Evolutionary conservation across 2,113 vertebrate genomes (phyloP).

Genomic region (Bos indicus): DNA sequence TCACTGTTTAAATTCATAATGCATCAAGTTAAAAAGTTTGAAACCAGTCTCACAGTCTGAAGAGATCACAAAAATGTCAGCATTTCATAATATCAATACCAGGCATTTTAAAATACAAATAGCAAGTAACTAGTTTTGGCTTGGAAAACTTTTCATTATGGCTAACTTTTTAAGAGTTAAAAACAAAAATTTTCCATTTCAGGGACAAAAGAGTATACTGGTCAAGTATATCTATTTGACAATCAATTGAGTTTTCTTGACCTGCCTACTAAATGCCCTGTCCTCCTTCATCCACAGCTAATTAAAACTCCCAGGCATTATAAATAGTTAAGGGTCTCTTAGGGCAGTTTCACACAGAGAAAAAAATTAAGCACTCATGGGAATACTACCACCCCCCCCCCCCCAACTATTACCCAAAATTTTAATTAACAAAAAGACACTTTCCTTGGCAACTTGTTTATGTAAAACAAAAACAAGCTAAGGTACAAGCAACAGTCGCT

Average conservation of each 20-base stretch:
- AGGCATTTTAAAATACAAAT: background rate
- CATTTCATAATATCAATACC: background rate
- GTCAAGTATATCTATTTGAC: background rate
- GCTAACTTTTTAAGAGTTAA: background rate
- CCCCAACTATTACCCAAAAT: background rate
- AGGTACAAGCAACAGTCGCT: background rate
- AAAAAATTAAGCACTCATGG: background rate
- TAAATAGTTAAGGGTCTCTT: background rate
- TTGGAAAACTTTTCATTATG: background rate
- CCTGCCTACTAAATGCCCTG: background rate
- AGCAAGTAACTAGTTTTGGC: background rate
- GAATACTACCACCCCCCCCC: background rate
- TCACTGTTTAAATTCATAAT: background rate
- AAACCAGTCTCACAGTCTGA: background rate
- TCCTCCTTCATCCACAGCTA: background rate
- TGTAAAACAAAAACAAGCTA: background rate
- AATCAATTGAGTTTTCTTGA: background rate
- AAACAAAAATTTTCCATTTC: background rate
- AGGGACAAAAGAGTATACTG: background rate
- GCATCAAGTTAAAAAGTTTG: background rate
- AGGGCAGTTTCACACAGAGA: background rate
- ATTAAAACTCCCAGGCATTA: background rate
- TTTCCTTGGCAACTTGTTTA: background rate
- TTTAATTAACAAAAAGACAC: background rate
- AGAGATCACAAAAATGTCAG: background rate